Evolutionary conservation across 2,888 invertebrate genomes (phyloP), one percentile per base, ranked within the genome.

Genomic region (Serripes groenlandicus): DNA sequence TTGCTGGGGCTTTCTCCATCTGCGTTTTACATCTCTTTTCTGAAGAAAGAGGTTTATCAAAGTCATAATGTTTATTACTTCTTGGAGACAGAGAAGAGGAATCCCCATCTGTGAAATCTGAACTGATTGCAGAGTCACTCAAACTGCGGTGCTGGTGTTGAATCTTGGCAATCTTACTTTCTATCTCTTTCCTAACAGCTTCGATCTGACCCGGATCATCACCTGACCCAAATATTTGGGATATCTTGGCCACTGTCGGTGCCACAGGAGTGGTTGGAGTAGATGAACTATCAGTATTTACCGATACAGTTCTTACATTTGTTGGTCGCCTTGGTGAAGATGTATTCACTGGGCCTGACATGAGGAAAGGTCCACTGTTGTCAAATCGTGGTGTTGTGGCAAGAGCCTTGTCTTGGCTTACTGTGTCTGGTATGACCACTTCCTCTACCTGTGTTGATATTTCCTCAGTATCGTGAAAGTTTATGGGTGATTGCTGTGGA

Each of bases 111-210:
- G 93, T 93, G 78, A 84, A 92, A 80, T 93, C 93, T 32, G 92
- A 93, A 80, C 92, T 92, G 21, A 93, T 92, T 21, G 93, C 93
- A 1, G 93, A 93, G 70, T 93, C 93, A 88, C 92, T 92, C 34
- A 90, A 77, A 70, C 91, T 91, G 28, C 91, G 83, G 3, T 87
- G 83, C 71, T 87, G 78, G n/a, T 81, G 77, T 49, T 91, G 85
- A 23, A 91, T 76, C 35, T 81, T 85, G 11, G 85, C 89, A 52
- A 91, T 87, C 81, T 89, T 87, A 32, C 87, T 85, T 73, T 91
- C 87, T 7, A 91, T 80, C 75, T 91, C 88, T 80, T 78, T 81
- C 79, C 88, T 88, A 23, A 87, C 52, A 26, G 76, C 71, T 69
- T 89, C 89, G 49, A 83, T 81, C 15, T 85, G 75, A 56, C 66